Percentiles rank a stretch among this genome's conserved stretches.
phyloP scores from a whole-genome alignment of 2,113 vertebrate genomes.

The Oryzias curvinotus region DNA sequence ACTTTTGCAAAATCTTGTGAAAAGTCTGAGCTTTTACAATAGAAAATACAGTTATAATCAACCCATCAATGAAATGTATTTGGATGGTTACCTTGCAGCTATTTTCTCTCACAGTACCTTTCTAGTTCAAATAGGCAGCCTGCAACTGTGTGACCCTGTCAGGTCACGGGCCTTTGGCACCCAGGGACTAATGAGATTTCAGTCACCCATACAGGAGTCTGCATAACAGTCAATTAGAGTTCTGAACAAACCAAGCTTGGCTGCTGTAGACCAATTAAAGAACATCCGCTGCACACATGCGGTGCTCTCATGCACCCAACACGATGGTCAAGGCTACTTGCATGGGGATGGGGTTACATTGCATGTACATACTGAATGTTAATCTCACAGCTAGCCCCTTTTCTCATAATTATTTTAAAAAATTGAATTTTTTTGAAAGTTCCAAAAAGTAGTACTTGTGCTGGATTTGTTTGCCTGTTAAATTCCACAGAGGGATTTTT shows the following conservation, averaged over 20 bases:
- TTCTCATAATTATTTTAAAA: no score
- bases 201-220: conserved; percentile 35
- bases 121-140: conserved; percentile 8
- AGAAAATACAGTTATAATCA: not conserved
- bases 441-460: no score
- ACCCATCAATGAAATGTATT: not conserved
- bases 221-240: conserved; percentile 42
- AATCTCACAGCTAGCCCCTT: no score
- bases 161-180: conserved; percentile 29
- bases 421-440: no score
- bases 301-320: conserved; percentile 33
- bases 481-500: no score
- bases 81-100: not conserved
- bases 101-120: conserved; percentile 4
- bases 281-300: conserved; percentile 49
- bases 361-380: no score
- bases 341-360: not conserved
- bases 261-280: conserved; percentile 44
- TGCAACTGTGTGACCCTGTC: conserved; percentile 12
- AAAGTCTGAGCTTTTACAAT: not conserved
- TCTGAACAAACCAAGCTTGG: conserved; percentile 48
- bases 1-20: conserved; percentile 1
- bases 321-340: not conserved
- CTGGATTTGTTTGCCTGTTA: no score
- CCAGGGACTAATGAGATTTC: conserved; percentile 49